Evolutionary conservation across 2,888 invertebrate genomes (phyloP).

Genomic region (Deladenus siricidicola): DNA sequence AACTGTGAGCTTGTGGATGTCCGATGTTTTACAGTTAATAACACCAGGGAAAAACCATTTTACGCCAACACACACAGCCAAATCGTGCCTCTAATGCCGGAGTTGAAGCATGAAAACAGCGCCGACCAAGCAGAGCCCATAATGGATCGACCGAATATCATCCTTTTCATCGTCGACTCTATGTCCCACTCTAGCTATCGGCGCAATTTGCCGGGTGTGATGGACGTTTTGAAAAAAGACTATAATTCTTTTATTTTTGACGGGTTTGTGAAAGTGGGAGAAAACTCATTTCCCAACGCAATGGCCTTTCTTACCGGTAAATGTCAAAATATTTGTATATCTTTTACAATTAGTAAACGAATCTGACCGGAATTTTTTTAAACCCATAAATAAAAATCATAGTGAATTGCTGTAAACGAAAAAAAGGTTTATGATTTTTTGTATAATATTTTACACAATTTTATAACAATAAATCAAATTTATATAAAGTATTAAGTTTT

Average conservation of each 20-base stretch:
- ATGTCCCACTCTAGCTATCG: slow-evolving; percentile 54
- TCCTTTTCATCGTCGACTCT: slow-evolving; percentile 56
- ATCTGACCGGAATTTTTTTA: not conserved
- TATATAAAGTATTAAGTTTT: no score
- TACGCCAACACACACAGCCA: slow-evolving; percentile 41
- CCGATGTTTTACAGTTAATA: slow-evolving; percentile 21
- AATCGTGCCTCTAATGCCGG: slow-evolving; percentile 24
- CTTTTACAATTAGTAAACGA: no score
- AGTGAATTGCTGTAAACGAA: no score
- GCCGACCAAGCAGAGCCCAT: no score
- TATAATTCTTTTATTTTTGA: slow-evolving; percentile 28
- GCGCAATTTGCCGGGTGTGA: slow-evolving; percentile 52
- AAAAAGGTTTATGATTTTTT: no score
- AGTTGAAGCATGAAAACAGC: no score
- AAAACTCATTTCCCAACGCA: slow-evolving; percentile 55
- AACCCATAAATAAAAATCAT: no score
- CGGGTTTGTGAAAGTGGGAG: slow-evolving; percentile 56
- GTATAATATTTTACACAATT: no score
- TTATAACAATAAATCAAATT: no score
- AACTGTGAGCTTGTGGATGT: slow-evolving; percentile 42
- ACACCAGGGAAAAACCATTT: slow-evolving; percentile 8
- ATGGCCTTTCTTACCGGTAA: slow-evolving; percentile 54
- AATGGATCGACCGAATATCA: slow-evolving; percentile 49
- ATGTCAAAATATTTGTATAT: no score
- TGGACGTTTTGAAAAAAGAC: slow-evolving; percentile 38